phyloP scores from a whole-genome alignment of 2,797 vertebrate species.

The Sebastes hubbsi region DNA sequence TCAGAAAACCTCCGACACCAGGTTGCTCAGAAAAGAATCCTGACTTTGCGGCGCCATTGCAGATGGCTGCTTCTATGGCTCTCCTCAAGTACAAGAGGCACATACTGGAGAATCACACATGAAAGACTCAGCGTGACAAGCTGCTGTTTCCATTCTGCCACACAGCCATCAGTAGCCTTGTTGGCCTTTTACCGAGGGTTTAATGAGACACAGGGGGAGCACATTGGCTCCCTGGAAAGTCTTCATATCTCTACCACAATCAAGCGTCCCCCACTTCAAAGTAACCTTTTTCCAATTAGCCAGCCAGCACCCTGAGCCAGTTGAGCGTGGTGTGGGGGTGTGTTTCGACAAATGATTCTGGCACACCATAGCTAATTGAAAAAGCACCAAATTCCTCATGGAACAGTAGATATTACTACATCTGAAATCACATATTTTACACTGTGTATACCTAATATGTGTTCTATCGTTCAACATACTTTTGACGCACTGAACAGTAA shows the following conservation, averaged over 20 bases:
- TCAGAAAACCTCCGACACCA: conserved; percentile 57
- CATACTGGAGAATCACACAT: conserved; percentile 64
- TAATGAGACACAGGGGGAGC: conserved; percentile 74
- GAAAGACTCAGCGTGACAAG: conserved; percentile 69
- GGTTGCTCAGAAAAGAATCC: conserved; percentile 49
- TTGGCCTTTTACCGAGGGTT: conserved; percentile 56
- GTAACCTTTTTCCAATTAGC: conserved; percentile 66
- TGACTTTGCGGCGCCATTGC: conserved; percentile 45
- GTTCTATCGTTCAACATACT: too few species aligned
- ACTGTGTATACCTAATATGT: too few species aligned
- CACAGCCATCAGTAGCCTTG: conserved; percentile 62
- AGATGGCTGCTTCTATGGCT: conserved; percentile 55
- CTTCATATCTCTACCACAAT: conserved; percentile 56
- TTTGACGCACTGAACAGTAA: too few species aligned
- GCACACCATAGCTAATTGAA: background rate
- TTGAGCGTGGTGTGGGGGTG: conserved; percentile 21
- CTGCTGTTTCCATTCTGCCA: conserved; percentile 59
- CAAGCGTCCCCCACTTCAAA: conserved; percentile 66
- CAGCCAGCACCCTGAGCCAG: conserved; percentile 41
- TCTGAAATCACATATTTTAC: too few species aligned
- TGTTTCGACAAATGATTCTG: conserved; percentile 30
- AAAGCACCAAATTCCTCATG: conserved; percentile 1
- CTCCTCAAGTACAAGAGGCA: conserved; percentile 37
- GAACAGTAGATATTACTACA: background rate
- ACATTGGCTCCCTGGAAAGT: conserved; percentile 50